Conservation (phyloP, 2,113 vertebrate species). For the Myotis davidii region DNA sequence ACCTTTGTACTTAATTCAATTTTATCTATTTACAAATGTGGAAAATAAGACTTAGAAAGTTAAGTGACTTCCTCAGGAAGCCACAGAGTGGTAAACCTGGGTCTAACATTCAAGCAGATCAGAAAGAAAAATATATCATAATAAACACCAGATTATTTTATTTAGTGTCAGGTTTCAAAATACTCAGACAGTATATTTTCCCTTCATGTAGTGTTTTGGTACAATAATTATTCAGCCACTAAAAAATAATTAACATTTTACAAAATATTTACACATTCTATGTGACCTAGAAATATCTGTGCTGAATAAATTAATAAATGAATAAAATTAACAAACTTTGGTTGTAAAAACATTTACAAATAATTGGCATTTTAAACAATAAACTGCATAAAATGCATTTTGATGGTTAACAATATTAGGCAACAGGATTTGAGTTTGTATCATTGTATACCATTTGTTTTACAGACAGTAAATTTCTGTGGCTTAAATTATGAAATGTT, state of each 20-base stretch:
- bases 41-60: not conserved
- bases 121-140: not conserved
- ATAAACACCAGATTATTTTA: not conserved
- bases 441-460: not conserved
- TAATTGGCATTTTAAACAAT: not conserved
- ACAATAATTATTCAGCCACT: not conserved
- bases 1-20: not conserved
- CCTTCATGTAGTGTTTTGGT: not conserved
- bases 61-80: not conserved
- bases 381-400: not conserved
- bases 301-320: not conserved
- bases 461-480: not conserved
- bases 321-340: not conserved
- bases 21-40: slow-evolving; percentile 20
- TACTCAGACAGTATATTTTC: not conserved
- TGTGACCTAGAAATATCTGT: not conserved
- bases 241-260: not conserved
- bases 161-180: not conserved
- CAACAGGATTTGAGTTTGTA: not conserved
- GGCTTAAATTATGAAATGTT: not conserved
- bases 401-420: not conserved
- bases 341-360: not conserved
- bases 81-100: not conserved
- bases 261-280: not conserved
- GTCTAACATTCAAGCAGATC: not conserved